A percentile compares a stretch with the other conserved stretches of the same genome.
Conservation (phyloP, 1,140 invertebrate species). For the Pantala flavescens region DNA sequence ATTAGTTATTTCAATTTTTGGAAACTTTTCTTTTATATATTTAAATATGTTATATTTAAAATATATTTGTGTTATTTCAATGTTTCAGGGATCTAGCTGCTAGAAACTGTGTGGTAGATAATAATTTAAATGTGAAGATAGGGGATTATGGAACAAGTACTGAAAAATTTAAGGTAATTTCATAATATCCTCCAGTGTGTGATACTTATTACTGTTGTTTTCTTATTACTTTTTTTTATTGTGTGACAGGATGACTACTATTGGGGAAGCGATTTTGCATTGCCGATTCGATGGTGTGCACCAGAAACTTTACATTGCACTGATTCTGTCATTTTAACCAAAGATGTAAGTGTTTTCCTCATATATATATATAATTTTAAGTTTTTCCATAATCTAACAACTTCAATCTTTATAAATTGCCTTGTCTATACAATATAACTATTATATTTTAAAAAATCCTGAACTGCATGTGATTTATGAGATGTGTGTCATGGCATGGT, state of each 20-base stretch:
- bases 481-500: no score
- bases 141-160: conserved; percentile 53
- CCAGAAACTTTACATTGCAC: conserved; percentile 59
- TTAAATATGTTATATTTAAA: no score
- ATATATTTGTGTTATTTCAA: no score
- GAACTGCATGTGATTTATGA: no score
- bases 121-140: conserved; percentile 47
- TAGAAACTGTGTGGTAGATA: conserved; percentile 50
- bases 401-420: no score
- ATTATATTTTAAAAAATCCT: no score
- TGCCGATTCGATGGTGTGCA: conserved; percentile 67
- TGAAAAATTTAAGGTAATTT: conserved; percentile 38
- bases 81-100: conserved; percentile 48
- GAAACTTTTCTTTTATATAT: no score
- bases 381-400: no score
- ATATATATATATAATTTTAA: no score
- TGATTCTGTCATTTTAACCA: conserved; percentile 54
- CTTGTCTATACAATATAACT: no score
- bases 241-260: conserved; percentile 56
- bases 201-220: conserved; percentile 18
- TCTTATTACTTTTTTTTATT: conserved; percentile 18
- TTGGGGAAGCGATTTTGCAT: conserved; percentile 49
- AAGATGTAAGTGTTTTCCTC: conserved; percentile 36
- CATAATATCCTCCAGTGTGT: conserved; percentile 20
- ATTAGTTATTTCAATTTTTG: no score